Base-by-base conservation (phyloP, 2,797 vertebrate species). In the Epinephelus awoara region DNA sequence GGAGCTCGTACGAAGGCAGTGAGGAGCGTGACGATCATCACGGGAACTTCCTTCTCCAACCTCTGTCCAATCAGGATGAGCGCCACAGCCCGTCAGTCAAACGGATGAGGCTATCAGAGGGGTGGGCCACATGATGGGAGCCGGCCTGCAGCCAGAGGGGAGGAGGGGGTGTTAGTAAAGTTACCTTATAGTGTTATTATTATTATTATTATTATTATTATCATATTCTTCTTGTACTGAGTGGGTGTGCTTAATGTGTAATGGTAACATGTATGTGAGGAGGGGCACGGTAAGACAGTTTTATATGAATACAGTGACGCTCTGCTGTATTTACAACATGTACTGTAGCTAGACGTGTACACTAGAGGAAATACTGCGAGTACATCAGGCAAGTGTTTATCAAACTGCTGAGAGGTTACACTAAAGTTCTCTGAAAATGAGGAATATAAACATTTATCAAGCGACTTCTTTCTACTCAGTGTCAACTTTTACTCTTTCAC, bases 1-100 rank as follows among this genome's bases (percentile, higher is more conserved):
- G 97, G 84, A 99, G 98, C 95, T 98, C 98, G 23, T 98, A 98
- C 0, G 98, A 99, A 15, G 98, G 97, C 92, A 97, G 96, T 67
- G 97, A 95, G 74, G 97, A 95, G n/a, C 96, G 96, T 17, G 97
- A 99, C 84, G 97, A 99, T 64, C 97, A 97, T 88, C 96, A 96
- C 80, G 95, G 95, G 0, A 96, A 97, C 96, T 98, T 97, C 90
- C 97, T 98, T 83, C 96, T 97, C 85, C 97, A 96, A 88, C 96
- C 97, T 72, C 96, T 96, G 93, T 67, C 86, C 78, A 54, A 34
- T 52, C 96, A 95, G 91, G 97, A 98, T 66, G 97, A 97, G 94
- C 96, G 94, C 80, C 96, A 97, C 95, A 99, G 97, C 88, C 97
- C 97, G 55, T 97, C 97, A 38, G 96, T 98, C 85, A 99, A 99